Percentiles rank a stretch among this genome's conserved stretches.
These are phyloP conservation scores for Heterochromis multidens DNA, from an alignment of 2,113 vertebrate genomes.

Conservation along the genomic window DNA sequence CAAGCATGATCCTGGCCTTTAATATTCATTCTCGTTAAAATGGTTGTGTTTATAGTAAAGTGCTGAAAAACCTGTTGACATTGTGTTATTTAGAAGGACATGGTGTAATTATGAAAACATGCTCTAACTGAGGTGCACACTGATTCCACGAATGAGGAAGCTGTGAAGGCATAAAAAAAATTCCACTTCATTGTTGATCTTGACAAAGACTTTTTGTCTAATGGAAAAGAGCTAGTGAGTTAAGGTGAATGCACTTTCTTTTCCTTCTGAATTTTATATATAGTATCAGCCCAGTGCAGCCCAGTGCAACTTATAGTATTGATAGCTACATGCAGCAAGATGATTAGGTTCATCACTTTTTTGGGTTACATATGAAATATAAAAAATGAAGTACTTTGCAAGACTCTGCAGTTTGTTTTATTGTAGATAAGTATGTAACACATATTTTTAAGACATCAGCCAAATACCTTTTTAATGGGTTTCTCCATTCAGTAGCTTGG, in stretches of 20 bases:
- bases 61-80: background rate
- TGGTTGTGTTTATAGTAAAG: background rate
- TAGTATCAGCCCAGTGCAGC: background rate
- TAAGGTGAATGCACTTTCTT: background rate
- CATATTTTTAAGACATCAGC: background rate
- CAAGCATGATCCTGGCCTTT: background rate
- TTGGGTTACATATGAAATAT: background rate
- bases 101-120: background rate
- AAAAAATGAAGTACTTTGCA: too few relatives aligned
- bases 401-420: background rate
- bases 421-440: background rate
- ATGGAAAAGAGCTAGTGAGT: background rate
- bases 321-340: background rate
- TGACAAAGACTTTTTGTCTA: background rate
- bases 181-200: background rate
- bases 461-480: background rate
- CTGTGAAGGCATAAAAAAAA: background rate
- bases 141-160: background rate
- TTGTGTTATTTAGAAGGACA: background rate
- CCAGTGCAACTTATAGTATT: background rate
- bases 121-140: background rate
- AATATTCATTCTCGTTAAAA: background rate
- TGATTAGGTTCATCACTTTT: background rate
- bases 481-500: background rate
- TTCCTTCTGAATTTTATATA: background rate